Conservation (phyloP, 2,113 vertebrate genomes). For the Coregonus clupeaformis region DNA sequence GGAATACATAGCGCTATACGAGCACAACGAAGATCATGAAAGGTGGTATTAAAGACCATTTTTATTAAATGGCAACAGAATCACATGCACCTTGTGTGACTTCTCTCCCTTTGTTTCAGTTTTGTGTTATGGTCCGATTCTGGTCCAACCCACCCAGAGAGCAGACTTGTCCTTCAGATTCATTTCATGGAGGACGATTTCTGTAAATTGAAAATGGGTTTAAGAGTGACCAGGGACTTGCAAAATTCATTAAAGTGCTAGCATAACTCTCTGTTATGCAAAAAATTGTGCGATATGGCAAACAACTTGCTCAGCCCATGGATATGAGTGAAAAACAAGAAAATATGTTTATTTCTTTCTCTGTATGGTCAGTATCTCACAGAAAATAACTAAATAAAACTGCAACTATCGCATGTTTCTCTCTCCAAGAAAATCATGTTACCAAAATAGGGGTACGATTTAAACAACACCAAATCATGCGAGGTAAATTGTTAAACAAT, state of each 20-base stretch:
- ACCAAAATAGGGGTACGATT: constrained; percentile 36
- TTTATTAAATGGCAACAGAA: constrained; percentile 62
- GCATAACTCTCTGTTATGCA: constrained; percentile 39
- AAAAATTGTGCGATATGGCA: constrained; percentile 42
- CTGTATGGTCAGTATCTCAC: constrained; percentile 13
- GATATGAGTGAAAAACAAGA: constrained; percentile 52
- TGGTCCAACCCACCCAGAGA: constrained; percentile 9
- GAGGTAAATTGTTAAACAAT: constrained; percentile 24
- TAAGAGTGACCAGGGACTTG: constrained; percentile 2
- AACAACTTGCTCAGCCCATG: constrained; percentile 32
- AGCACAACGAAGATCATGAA: background rate
- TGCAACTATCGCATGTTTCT: background rate
- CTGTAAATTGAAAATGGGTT: background rate
- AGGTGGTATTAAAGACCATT: constrained; percentile 42
- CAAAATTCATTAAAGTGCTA: constrained; percentile 58
- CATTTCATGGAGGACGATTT: too few relatives aligned
- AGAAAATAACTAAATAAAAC: too few relatives aligned
- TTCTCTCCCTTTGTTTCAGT: constrained; percentile 10
- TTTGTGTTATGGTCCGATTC: background rate
- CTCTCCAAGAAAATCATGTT: constrained; percentile 56
- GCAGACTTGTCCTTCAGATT: background rate
- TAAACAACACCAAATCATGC: constrained; percentile 67
- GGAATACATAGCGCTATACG: too few relatives aligned
- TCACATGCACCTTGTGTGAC: constrained; percentile 37
- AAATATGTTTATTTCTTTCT: constrained; percentile 11